Conservation (phyloP, 1,140 invertebrate genomes). For the Palaemon carinicauda region DNA sequence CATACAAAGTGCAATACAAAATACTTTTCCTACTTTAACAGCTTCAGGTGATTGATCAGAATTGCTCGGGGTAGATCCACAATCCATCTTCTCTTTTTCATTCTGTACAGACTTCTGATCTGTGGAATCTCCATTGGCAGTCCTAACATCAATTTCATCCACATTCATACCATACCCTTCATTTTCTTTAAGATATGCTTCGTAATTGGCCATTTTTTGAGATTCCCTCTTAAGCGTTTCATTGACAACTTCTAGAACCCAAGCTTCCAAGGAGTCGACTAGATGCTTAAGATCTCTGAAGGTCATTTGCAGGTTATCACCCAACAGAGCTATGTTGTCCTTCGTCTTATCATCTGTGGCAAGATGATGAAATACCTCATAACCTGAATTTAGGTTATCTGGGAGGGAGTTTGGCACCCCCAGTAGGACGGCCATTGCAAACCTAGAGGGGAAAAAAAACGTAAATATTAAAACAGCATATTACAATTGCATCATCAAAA, state of each 20-base stretch:
- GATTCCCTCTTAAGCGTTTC: neutral
- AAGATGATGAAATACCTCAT: conserved; percentile 32
- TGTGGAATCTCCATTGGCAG: no score
- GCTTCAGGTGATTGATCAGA: conserved; percentile 70
- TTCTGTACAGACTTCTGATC: no score
- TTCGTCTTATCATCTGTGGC: neutral
- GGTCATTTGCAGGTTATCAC: neutral
- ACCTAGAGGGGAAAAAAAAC: neutral
- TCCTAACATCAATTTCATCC: no score
- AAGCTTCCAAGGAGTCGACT: conserved; percentile 12
- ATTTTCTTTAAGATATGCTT: neutral
- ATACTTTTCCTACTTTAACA: conserved; percentile 71
- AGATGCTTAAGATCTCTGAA: conserved; percentile 5
- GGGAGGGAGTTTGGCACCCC: neutral
- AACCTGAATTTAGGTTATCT: neutral
- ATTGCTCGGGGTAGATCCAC: neutral
- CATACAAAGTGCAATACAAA: conserved; percentile 70
- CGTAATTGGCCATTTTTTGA: no score
- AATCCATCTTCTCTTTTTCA: no score
- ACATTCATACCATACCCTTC: neutral
- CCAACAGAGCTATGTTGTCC: conserved; percentile 20
- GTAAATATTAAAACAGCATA: no score
- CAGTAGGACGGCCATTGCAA: conserved; percentile 24
- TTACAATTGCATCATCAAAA: no score
- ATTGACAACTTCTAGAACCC: neutral